Conservation (phyloP, 2,888 invertebrate genomes). For the Drosophila borborema region DNA sequence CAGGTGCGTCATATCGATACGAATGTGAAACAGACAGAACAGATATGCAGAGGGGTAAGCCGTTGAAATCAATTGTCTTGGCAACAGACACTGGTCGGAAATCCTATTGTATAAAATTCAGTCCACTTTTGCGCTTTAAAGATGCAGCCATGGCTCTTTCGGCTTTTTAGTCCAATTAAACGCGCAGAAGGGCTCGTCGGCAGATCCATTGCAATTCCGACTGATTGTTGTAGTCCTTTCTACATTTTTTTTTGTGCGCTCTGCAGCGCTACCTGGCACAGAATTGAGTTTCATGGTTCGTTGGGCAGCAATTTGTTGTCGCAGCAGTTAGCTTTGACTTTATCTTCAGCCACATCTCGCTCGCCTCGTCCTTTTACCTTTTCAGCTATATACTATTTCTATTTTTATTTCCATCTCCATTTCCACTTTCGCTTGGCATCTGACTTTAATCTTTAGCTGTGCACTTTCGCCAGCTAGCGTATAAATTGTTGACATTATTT, state of each 20-base stretch:
- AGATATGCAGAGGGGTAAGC: conserved; percentile 26
- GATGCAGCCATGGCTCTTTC: conserved; percentile 28
- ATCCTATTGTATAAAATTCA: conserved; percentile 53
- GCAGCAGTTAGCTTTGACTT: conserved; percentile 69
- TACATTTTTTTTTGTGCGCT: conserved; percentile 26
- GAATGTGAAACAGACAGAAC: not conserved
- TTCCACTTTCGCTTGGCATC: conserved; percentile 30
- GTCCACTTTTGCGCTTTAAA: conserved; percentile 44
- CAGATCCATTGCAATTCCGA: conserved; percentile 26
- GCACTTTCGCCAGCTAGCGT: conserved; percentile 27
- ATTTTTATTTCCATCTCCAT: conserved; percentile 19
- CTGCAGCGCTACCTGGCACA: conserved; percentile 47
- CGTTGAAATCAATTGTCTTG: conserved; percentile 70
- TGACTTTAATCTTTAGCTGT: conserved; percentile 55
- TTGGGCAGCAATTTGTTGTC: conserved; percentile 74
- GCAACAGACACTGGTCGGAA: conserved; percentile 54
- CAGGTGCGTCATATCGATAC: conserved; percentile 19
- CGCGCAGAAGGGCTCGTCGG: conserved; percentile 45
- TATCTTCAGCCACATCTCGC: conserved; percentile 33
- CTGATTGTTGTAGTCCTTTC: conserved; percentile 34
- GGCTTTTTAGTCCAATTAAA: conserved; percentile 73
- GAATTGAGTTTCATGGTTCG: conserved; percentile 74
- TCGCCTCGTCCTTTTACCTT: not conserved
- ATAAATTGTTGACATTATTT: conserved; percentile 64
- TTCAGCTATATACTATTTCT: conserved; percentile 7